Conservation (phyloP, 2,797 vertebrate species). For the Sebastes umbrosus region DNA sequence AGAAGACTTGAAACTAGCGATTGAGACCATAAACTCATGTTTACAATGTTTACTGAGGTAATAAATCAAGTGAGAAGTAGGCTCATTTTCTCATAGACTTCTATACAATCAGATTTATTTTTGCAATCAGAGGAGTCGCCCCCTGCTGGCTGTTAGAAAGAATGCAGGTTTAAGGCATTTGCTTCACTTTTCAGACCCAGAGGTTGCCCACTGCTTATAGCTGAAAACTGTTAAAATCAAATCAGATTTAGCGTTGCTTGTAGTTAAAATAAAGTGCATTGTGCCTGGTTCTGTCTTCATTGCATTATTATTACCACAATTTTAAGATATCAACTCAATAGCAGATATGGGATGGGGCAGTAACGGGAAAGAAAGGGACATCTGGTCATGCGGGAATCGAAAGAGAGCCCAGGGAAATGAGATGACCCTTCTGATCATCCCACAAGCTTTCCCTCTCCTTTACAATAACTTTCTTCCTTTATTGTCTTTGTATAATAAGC, state of each 20-base stretch:
- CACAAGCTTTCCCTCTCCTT: not conserved
- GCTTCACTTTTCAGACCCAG: too few relatives aligned
- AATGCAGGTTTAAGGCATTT: too few relatives aligned
- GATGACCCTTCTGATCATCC: constrained; percentile 23
- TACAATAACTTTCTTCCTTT: not conserved
- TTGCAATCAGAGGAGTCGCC: too few relatives aligned
- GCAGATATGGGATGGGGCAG: not conserved
- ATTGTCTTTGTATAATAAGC: constrained; percentile 41
- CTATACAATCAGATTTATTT: rapidly evolving
- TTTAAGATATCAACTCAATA: not conserved
- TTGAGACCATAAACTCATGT: too few relatives aligned
- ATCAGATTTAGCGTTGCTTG: not conserved
- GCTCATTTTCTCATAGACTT: too few relatives aligned
- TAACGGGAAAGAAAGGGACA: not conserved
- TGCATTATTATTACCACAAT: not conserved
- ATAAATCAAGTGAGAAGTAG: too few relatives aligned
- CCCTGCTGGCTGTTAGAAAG: too few relatives aligned
- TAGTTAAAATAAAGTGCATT: not conserved
- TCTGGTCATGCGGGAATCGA: not conserved
- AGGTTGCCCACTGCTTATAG: too few relatives aligned
- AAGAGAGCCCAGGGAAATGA: not conserved
- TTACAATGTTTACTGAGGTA: too few relatives aligned
- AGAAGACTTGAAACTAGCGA: rapidly evolving
- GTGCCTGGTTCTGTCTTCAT: not conserved
- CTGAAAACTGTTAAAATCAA: not conserved